Evolutionary conservation across 2,113 vertebrate species (phyloP).

Genomic region (Pangasianodon gigas): DNA sequence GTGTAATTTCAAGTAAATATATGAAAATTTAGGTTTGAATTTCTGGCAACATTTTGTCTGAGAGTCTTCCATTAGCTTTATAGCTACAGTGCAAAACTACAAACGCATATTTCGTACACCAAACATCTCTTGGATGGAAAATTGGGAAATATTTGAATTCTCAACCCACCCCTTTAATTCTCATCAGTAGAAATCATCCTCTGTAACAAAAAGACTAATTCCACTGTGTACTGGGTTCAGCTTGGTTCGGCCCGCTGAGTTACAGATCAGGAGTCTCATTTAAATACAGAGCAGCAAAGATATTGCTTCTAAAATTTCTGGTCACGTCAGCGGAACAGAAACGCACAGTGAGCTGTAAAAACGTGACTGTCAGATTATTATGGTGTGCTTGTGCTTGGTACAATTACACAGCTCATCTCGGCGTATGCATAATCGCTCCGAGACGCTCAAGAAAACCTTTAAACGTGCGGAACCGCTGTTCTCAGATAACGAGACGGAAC

Average conservation of each 20-base stretch:
- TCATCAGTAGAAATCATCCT: not conserved
- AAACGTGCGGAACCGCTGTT: not conserved
- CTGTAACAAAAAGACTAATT: not conserved
- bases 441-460: not conserved
- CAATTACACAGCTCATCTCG: constrained; percentile 5
- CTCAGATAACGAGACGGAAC: not conserved
- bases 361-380: not conserved
- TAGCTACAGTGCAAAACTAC: not conserved
- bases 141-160: not conserved
- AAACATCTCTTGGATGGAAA: not conserved
- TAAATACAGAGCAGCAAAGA: constrained; percentile 5
- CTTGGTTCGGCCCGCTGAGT: not conserved
- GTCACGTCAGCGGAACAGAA: constrained; percentile 28
- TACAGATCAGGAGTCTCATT: not conserved
- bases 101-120: too few species aligned
- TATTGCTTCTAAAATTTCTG: constrained; percentile 18
- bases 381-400: not conserved
- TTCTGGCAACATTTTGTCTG: not conserved
- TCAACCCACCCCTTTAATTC: not conserved
- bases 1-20: not conserved
- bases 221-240: not conserved
- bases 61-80: not conserved
- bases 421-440: not conserved
- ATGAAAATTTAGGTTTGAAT: not conserved
- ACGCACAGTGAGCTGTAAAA: not conserved